Evolutionary conservation across 2,113 vertebrate genomes (phyloP).

Genomic region (Eurypyga helias): DNA sequence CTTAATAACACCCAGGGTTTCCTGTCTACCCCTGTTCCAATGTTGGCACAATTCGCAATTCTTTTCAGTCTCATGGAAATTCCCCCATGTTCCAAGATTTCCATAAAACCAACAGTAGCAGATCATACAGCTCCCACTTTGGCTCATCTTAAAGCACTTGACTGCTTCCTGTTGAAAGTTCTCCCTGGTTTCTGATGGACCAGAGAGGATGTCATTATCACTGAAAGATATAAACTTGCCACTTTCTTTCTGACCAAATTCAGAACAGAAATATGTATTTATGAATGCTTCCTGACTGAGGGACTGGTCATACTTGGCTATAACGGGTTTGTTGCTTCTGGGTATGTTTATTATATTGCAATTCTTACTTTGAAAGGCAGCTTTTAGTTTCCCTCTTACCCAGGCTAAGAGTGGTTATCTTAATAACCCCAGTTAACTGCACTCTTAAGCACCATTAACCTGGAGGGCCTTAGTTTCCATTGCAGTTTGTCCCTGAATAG

Average conservation of each 20-base stretch:
- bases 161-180: neutral
- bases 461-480: neutral
- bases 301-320: neutral
- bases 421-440: neutral
- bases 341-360: neutral
- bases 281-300: neutral
- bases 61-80: neutral
- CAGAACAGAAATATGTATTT: neutral
- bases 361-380: neutral
- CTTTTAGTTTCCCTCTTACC: neutral
- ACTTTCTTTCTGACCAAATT: neutral
- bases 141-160: neutral
- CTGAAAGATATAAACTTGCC: neutral
- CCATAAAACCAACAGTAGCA: neutral
- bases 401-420: neutral
- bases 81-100: neutral
- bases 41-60: neutral
- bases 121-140: neutral
- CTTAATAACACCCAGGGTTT: neutral
- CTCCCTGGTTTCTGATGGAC: neutral
- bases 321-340: neutral
- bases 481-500: neutral
- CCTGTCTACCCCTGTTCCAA: neutral
- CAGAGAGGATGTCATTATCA: neutral
- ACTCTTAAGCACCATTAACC: neutral